Base-by-base conservation (phyloP, 2,113 vertebrate species). In the Peucedramus taeniatus region DNA sequence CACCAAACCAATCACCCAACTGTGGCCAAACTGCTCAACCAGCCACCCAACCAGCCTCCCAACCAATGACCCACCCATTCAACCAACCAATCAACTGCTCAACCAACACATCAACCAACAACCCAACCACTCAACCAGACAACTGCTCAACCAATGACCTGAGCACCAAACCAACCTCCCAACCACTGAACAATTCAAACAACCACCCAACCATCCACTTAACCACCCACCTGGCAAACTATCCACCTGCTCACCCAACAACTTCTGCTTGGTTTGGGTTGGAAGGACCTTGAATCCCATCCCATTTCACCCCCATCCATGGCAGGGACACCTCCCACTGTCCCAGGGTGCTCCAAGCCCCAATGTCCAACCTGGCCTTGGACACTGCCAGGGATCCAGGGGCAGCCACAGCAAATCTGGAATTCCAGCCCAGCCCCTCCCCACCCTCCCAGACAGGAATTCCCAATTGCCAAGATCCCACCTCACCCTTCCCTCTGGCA, bases 221-320 rank as follows among this genome's bases (percentile, higher is more conserved):
- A 75, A 14, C 11, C 22, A 37, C 37, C 8, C n/a, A 16, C 10
- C 20, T 4, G 2, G 19, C 10, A 10, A n/a, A 30, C 30, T 17
- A 30, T 11, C 49, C 49, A 54, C 7, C 8, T 14, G 7, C 9
- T 11, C 24, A 21, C 19, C 44, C 51, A 60, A 24, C 3, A 30
- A 3, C 4, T 50, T 64, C 7, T 10, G 40, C 9, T 10, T 17
- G 31, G 21, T 5, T 59, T 69, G 15, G n/a, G 5, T 45, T 20
- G 27, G 6, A 18, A 23, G 15, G 15, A 66, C 22, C 10, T 51
- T 51, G 11, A 51, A 74, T 23, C 18, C 6, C 39, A 37, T 18
- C 26, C 15, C 4, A 4, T 5, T 40, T 0, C n/a, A 3, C 1
- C 2, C 23, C 31, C 9, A 3, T 6, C 7, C 11, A 4, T 1